Evolutionary conservation across 1,140 invertebrate genomes (phyloP).

Genomic region (Bilobella aurantiaca): DNA sequence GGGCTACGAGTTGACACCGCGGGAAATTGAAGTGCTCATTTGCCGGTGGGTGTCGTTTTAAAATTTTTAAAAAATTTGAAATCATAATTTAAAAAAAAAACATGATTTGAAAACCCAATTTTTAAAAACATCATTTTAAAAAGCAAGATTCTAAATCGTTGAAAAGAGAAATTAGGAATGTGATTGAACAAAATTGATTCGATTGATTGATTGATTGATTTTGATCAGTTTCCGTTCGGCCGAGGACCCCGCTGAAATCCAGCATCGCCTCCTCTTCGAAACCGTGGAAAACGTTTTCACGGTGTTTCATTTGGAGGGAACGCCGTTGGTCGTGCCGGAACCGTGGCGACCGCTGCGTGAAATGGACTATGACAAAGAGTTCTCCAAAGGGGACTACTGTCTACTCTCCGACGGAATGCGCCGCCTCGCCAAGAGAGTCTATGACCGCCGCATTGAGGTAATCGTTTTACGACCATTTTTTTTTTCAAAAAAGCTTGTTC

Average conservation of each 20-base stretch:
- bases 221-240: conserved; percentile 26
- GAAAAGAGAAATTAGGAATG: too few species aligned
- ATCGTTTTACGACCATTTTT: not conserved
- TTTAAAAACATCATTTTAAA: too few species aligned
- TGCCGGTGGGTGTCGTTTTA: conserved; percentile 26
- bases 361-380: conserved; percentile 32
- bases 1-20: conserved; percentile 30
- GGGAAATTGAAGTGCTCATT: conserved; percentile 31
- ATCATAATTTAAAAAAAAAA: too few species aligned
- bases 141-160: too few species aligned
- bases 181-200: not conserved
- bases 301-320: conserved; percentile 49
- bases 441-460: conserved; percentile 26
- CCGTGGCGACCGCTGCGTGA: conserved; percentile 29
- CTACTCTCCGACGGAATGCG: conserved; percentile 24
- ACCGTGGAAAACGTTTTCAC: conserved; percentile 55
- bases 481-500: not conserved
- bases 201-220: not conserved
- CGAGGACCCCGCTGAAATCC: conserved; percentile 29
- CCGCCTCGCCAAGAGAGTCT: conserved; percentile 16
- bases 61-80: not conserved
- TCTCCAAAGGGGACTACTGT: conserved; percentile 22
- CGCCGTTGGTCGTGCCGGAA: conserved; percentile 46
- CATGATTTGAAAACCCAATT: too few species aligned
- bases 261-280: conserved; percentile 47